phyloP scores from a whole-genome alignment of 1,140 invertebrate genomes.

The Platyura marginata region DNA sequence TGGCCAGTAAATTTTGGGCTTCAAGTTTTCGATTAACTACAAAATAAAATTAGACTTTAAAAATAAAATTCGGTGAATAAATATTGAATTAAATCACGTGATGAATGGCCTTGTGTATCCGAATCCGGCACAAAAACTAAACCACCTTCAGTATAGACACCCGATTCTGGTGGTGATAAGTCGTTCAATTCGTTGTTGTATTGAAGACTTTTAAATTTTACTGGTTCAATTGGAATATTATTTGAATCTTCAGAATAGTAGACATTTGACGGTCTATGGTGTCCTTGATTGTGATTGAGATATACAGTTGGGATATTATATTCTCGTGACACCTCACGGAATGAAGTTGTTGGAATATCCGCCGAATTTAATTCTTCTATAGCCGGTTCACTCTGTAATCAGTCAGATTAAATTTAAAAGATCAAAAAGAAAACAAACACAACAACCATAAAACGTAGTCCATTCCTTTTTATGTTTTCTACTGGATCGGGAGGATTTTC shows the following conservation, averaged over 20 bases:
- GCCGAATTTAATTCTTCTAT: no score
- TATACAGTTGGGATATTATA: constrained; percentile 1
- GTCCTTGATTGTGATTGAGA: neutral
- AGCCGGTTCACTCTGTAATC: no score
- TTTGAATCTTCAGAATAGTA: neutral
- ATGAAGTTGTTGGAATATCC: neutral
- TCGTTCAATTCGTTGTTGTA: constrained; percentile 2
- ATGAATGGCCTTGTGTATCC: constrained; percentile 2
- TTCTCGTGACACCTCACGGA: neutral
- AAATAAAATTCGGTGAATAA: neutral
- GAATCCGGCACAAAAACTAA: constrained; percentile 28
- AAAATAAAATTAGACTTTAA: constrained; percentile 8
- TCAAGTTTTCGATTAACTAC: constrained; percentile 24
- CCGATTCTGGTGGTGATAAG: constrained; percentile 6
- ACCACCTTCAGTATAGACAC: constrained; percentile 43
- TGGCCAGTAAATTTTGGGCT: constrained; percentile 11
- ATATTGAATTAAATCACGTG: neutral
- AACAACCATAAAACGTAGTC: no score
- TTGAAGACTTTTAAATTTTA: constrained; percentile 1
- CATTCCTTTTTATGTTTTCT: no score
- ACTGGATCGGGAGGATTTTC: no score
- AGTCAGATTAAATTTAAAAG: no score
- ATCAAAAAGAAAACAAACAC: no score
- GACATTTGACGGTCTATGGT: neutral
- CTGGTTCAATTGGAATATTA: neutral